Percentiles rank a stretch among this genome's conserved stretches.
Conservation (phyloP, 2,797 vertebrate genomes). For the Bradypodion ventrale region DNA sequence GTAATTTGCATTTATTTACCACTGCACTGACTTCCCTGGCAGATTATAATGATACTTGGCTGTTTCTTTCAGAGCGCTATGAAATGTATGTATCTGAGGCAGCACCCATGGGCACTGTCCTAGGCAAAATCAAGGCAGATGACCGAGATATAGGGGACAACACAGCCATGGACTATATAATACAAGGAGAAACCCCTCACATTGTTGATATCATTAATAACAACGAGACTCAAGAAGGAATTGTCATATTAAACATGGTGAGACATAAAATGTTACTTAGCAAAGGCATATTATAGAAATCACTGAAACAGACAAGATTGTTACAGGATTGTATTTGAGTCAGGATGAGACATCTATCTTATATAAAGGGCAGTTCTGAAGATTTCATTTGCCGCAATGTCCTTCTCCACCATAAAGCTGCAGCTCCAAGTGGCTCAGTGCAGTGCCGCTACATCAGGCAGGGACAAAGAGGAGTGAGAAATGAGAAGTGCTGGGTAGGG, state of each 20-base stretch:
- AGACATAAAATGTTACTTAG: slow-evolving; percentile 28
- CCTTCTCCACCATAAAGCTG: background rate
- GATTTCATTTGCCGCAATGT: background rate
- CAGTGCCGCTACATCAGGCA: too few species aligned
- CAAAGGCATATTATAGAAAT: background rate
- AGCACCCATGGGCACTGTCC: slow-evolving; percentile 78
- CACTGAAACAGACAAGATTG: background rate
- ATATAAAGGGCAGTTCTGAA: background rate
- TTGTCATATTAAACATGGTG: slow-evolving; percentile 87
- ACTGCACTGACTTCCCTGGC: background rate
- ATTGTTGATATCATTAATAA: slow-evolving; percentile 86
- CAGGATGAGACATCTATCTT: background rate
- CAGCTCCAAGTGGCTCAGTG: too few species aligned
- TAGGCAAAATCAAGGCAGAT: slow-evolving; percentile 87
- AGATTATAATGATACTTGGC: background rate
- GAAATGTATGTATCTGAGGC: slow-evolving; percentile 86
- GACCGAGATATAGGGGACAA: slow-evolving; percentile 88
- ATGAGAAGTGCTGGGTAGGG: too few species aligned
- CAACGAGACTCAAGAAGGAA: slow-evolving; percentile 88
- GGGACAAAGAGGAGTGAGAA: too few species aligned
- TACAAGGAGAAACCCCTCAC: slow-evolving; percentile 82
- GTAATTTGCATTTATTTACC: background rate
- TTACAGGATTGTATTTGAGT: background rate
- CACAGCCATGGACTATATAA: slow-evolving; percentile 87
- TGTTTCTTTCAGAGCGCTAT: slow-evolving; percentile 82